Evolutionary conservation across 2,797 vertebrate genomes (phyloP).

Genomic region (Rhinatrema bivittatum): DNA sequence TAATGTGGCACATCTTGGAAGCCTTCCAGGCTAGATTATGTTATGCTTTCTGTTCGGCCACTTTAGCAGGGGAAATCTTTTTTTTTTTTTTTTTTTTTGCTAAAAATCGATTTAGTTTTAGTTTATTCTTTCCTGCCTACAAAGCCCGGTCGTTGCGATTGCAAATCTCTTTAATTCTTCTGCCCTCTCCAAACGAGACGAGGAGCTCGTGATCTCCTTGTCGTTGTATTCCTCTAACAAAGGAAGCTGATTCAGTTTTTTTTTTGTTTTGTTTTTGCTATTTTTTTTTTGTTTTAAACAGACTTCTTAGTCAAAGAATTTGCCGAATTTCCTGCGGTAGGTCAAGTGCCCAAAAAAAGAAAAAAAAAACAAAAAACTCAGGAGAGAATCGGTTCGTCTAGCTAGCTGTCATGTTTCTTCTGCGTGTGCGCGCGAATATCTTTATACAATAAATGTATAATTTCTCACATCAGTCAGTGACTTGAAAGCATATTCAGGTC

Average conservation of each 20-base stretch:
- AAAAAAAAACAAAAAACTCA: not conserved
- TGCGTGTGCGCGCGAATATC: not conserved
- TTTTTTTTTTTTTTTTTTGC: too few relatives aligned
- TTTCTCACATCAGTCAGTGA: too few relatives aligned
- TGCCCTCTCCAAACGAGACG: slow-evolving; percentile 55
- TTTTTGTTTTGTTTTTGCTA: slow-evolving; percentile 67
- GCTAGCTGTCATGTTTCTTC: too few relatives aligned
- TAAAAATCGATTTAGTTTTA: slow-evolving; percentile 52
- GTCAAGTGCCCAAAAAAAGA: slow-evolving; percentile 71
- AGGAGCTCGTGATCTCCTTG: slow-evolving; percentile 63
- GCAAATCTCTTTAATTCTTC: slow-evolving; percentile 52
- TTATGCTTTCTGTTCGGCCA: slow-evolving; percentile 52
- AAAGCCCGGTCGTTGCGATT: slow-evolving; percentile 54
- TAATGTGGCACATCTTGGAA: slow-evolving; percentile 59
- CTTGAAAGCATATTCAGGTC: too few relatives aligned
- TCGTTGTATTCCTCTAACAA: slow-evolving; percentile 58
- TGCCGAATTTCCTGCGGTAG: slow-evolving; percentile 66
- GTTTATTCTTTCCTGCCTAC: slow-evolving; percentile 38
- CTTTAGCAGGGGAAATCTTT: slow-evolving; percentile 61
- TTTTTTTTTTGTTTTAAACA: slow-evolving; percentile 66
- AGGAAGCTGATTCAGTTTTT: slow-evolving; percentile 50
- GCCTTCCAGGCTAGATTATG: slow-evolving; percentile 58
- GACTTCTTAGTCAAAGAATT: slow-evolving; percentile 61
- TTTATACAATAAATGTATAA: too few relatives aligned
- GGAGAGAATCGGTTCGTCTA: too few relatives aligned